phyloP scores from a whole-genome alignment of 2,888 invertebrate genomes.

The Cryptocephalus primarius region DNA sequence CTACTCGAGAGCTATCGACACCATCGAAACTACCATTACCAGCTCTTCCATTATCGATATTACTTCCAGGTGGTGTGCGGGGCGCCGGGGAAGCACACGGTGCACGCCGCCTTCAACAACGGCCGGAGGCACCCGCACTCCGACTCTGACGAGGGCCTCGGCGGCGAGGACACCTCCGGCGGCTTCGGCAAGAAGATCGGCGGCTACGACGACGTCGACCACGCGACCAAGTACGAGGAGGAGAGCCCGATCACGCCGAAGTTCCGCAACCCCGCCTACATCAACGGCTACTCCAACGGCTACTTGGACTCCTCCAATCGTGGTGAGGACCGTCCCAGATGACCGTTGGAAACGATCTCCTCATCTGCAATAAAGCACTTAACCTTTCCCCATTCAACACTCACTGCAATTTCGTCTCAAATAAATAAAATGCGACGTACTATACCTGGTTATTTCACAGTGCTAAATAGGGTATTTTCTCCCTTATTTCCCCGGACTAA shows the following conservation, averaged over 20 bases:
- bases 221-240: slow-evolving; percentile 37
- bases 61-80: slow-evolving; percentile 43
- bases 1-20: no score
- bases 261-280: slow-evolving; percentile 42
- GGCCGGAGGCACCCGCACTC: slow-evolving; percentile 46
- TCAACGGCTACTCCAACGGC: slow-evolving; percentile 40
- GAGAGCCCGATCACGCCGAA: slow-evolving; percentile 48
- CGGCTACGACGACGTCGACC: slow-evolving; percentile 23
- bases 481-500: no score
- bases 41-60: no score
- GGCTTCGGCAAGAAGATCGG: slow-evolving; percentile 37
- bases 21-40: no score
- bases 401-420: no score
- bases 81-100: slow-evolving; percentile 38
- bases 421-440: no score
- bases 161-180: slow-evolving; percentile 51
- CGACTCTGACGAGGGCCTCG: slow-evolving; percentile 73
- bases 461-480: no score
- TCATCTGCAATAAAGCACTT: no score
- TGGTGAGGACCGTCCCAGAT: no score
- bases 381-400: no score
- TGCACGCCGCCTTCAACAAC: slow-evolving; percentile 41
- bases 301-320: slow-evolving; percentile 41
- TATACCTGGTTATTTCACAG: no score
- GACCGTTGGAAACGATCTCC: no score